Evolutionary conservation across 2,797 vertebrate genomes (phyloP).

Genomic region (Leucoraja ocellata): DNA sequence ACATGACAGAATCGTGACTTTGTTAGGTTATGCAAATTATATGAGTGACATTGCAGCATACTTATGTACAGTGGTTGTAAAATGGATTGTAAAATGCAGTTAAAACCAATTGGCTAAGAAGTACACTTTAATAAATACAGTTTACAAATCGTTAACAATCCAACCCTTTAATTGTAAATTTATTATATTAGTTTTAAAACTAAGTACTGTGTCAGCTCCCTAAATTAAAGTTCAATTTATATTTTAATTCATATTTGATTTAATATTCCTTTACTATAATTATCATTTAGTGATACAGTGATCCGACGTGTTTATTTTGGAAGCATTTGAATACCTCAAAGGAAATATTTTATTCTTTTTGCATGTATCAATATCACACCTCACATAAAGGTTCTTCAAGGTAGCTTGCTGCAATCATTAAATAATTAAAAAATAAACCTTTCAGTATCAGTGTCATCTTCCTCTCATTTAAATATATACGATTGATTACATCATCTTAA

Average conservation of each 20-base stretch:
- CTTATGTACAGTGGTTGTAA: neutral
- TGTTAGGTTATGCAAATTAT: neutral
- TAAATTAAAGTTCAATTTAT: conserved; percentile 36
- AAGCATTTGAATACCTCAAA: conserved; percentile 26
- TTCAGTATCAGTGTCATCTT: neutral
- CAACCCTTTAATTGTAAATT: conserved; percentile 33
- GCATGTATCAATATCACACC: neutral
- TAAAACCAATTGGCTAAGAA: neutral
- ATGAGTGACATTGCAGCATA: neutral
- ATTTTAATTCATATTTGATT: conserved; percentile 35
- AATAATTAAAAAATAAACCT: neutral
- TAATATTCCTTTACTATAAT: conserved; percentile 29
- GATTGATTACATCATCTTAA: neutral
- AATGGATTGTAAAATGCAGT: neutral
- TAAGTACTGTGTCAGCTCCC: conserved; percentile 27
- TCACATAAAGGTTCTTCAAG: neutral
- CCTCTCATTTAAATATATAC: neutral
- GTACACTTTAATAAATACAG: neutral
- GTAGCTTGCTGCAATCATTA: neutral
- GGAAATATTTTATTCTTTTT: conserved; percentile 16
- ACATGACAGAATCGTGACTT: neutral
- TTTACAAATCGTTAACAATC: neutral
- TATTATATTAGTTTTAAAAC: conserved; percentile 21
- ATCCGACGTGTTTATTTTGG: neutral
- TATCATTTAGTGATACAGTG: conserved; percentile 32